Percentiles rank a stretch among this genome's conserved stretches.
These are phyloP conservation scores for Semnopithecus entellus DNA, from an alignment of 2,113 vertebrate genomes.

Conservation along the genomic window DNA sequence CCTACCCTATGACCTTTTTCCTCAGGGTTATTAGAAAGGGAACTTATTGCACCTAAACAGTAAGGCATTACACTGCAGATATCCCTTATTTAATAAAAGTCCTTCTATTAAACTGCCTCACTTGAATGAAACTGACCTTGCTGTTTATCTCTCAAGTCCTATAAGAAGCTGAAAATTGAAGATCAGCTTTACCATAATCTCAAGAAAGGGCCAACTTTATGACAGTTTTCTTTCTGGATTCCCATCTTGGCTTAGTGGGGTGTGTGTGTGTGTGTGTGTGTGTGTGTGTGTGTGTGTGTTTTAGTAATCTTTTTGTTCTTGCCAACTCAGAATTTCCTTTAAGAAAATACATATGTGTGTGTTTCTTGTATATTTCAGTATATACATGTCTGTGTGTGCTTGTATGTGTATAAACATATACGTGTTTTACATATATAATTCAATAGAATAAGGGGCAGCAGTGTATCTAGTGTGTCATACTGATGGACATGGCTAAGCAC, in stretches of 20 bases:
- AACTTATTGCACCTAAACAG: neutral
- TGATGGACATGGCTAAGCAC: neutral
- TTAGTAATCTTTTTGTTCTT: neutral
- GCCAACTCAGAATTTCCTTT: neutral
- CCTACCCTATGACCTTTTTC: neutral
- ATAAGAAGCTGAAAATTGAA: neutral
- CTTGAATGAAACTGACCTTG: neutral
- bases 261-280: neutral
- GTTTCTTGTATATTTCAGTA: neutral
- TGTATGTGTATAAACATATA: neutral
- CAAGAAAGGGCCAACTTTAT: neutral
- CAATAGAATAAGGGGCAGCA: neutral
- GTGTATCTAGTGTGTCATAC: neutral
- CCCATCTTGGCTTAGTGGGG: neutral
- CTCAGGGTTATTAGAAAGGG: neutral
- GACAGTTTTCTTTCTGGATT: neutral
- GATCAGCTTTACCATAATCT: neutral
- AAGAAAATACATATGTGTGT: neutral
- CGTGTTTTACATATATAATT: neutral
- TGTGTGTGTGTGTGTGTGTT: neutral
- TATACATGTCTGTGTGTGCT: neutral
- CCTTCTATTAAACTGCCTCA: neutral
- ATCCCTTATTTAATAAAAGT: neutral
- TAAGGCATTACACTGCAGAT: neutral
- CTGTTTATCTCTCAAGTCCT: neutral